Evolutionary conservation across 2,797 vertebrate species (phyloP), one percentile per base, ranked within the genome.

Genomic region (Enteromius mattozi): DNA sequence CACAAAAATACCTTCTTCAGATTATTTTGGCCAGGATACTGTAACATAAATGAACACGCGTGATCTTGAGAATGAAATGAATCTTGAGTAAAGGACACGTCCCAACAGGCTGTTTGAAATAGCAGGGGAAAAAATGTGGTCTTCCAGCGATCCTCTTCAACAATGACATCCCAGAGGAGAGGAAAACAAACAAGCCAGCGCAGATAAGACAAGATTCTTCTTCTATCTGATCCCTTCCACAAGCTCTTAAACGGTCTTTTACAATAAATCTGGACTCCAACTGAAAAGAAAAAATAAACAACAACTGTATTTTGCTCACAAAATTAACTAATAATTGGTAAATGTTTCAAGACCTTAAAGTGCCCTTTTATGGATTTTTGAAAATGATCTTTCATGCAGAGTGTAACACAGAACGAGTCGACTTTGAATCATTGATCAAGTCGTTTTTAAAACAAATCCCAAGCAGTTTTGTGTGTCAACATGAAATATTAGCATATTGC

Each of bases 151-250:
- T 49, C 30, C 21, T 47, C 30, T 83, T 35, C 24, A 27, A 66
- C n/a, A 66, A 66, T 21, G 63, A 40, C 12, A 9, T 66, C 59
- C 70, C 71, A 24, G 16, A 76, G 24, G 42, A 66, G 45, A 51
- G 30, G 14, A 74, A 83, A 83, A 66, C 45, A 66, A 83, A 83
- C 61, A 79, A 35, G 19, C 61, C 61, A 35, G 61, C 56, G 33
- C 42, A 49, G 56, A 45, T 49, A 42, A 74, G 56, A 82, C 59
- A 75, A 37, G 42, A 83, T 75, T 40, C 59, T 40, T 35, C 45
- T 66, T 40, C 6, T 37, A 14, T 76, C 71, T 17, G 9, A 5
- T 45, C 59, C 21, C 16, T 82, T 75, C 70, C 71, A 74, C 54
- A 72, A 33, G 7, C 37, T 40, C 47, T 45, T 42, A 4, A 37